Conservation (phyloP, 2,888 invertebrate species). For the Phalangium opilio region DNA sequence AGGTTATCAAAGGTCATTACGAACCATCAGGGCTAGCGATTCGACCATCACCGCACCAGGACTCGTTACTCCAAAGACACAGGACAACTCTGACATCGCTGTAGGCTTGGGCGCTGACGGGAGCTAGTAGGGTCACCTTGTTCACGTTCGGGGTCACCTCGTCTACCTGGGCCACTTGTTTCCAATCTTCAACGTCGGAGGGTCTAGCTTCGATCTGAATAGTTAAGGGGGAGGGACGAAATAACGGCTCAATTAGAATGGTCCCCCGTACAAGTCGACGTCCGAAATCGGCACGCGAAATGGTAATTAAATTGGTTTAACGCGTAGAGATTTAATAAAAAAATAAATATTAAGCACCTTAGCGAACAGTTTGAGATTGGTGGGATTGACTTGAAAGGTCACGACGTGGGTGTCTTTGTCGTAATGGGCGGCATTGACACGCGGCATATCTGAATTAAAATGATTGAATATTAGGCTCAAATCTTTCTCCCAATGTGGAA, state of each 20-base stretch:
- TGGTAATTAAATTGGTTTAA: no score
- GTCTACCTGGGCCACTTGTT: slow-evolving; percentile 12
- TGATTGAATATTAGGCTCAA: not conserved
- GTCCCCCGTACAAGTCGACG: no score
- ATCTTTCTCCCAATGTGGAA: not conserved
- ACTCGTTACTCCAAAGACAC: slow-evolving; percentile 61
- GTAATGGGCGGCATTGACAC: slow-evolving; percentile 20
- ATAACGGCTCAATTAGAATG: no score
- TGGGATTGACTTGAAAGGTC: slow-evolving; percentile 18
- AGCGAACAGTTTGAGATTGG: slow-evolving; percentile 19
- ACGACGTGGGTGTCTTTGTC: slow-evolving; percentile 19
- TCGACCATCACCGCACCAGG: slow-evolving; percentile 29
- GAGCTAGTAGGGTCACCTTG: slow-evolving; percentile 14
- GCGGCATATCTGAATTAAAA: slow-evolving; percentile 20
- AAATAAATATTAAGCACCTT: slow-evolving; percentile 9
- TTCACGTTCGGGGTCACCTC: slow-evolving; percentile 15
- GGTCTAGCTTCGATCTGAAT: slow-evolving; percentile 18
- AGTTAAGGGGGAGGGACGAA: not conserved
- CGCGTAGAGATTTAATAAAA: no score
- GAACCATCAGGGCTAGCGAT: slow-evolving; percentile 15
- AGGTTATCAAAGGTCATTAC: no score
- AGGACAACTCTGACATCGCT: slow-evolving; percentile 53
- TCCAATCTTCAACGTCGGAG: slow-evolving; percentile 16
- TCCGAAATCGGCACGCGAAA: no score
- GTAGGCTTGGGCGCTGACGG: slow-evolving; percentile 11